Evolutionary conservation across 2,113 vertebrate genomes (phyloP).

Genomic region (Elachura formosa): DNA sequence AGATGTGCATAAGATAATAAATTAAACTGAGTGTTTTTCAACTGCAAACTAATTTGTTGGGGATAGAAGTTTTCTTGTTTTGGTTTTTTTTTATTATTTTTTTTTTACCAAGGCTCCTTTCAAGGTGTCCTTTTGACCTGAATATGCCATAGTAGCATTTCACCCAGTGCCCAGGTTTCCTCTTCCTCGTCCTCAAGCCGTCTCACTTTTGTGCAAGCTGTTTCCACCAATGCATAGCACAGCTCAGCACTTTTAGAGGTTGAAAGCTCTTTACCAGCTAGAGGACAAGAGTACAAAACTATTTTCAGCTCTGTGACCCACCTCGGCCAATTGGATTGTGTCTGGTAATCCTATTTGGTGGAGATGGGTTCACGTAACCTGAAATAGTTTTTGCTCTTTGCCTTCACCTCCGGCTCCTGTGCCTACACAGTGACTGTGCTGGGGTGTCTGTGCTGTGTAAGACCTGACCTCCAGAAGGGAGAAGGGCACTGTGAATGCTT

Average conservation of each 20-base stretch:
- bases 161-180: not conserved
- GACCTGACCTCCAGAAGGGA: not conserved
- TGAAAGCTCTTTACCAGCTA: slow-evolving; percentile 51
- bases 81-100: not conserved
- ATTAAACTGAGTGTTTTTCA: not conserved
- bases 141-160: not conserved
- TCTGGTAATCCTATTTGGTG: slow-evolving; percentile 56
- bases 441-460: not conserved
- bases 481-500: not conserved
- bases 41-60: not conserved
- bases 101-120: not conserved
- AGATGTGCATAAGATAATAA: not conserved
- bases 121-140: not conserved
- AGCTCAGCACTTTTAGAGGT: slow-evolving; percentile 32
- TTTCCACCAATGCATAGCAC: not conserved
- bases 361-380: not conserved
- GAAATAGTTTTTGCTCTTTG: slow-evolving; percentile 42
- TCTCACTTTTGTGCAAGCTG: not conserved
- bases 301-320: slow-evolving; percentile 44
- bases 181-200: not conserved
- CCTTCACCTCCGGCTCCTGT: not conserved
- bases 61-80: not conserved
- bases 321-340: slow-evolving; percentile 47
- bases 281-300: slow-evolving; percentile 37
- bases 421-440: rapidly evolving